Percentiles rank a stretch among this genome's conserved stretches.
Conservation (phyloP, 1,140 invertebrate genomes). For the Holotrichia oblita region DNA sequence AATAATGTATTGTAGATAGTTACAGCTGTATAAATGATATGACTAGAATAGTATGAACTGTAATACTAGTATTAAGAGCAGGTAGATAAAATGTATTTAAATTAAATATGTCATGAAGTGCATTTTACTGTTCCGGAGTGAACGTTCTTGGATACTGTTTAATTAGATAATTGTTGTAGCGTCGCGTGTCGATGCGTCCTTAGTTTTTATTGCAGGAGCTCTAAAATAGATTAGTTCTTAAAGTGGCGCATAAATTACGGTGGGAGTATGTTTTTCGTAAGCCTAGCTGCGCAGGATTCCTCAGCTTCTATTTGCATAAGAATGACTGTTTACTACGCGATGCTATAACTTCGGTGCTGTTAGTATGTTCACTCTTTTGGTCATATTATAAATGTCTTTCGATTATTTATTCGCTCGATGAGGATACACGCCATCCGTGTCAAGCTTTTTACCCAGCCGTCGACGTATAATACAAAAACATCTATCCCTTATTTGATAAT, state of each 20-base stretch:
- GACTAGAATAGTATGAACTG: too few relatives aligned
- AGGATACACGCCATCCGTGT: neutral
- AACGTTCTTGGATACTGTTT: neutral
- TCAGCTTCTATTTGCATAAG: conserved; percentile 36
- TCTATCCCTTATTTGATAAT: conserved; percentile 22
- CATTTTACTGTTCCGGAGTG: too few relatives aligned
- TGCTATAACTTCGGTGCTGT: neutral
- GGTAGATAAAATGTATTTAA: too few relatives aligned
- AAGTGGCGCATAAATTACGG: conserved; percentile 37
- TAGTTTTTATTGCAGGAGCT: conserved; percentile 37
- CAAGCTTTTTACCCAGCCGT: neutral
- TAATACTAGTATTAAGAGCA: too few relatives aligned
- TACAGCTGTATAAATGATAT: too few relatives aligned
- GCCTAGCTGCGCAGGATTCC: conserved; percentile 12
- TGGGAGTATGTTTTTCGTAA: neutral
- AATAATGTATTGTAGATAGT: too few relatives aligned
- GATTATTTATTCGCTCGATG: neutral
- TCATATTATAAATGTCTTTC: conserved; percentile 17
- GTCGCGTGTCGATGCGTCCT: conserved; percentile 21
- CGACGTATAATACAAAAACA: neutral
- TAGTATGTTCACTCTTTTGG: conserved; percentile 8
- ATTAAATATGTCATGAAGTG: too few relatives aligned
- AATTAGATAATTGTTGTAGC: conserved; percentile 34
- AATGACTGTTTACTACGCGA: conserved; percentile 28
- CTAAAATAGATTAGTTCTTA: conserved; percentile 39